Evolutionary conservation across 2,797 vertebrate genomes (phyloP).

Genomic region (Craterocephalus amniculus): DNA sequence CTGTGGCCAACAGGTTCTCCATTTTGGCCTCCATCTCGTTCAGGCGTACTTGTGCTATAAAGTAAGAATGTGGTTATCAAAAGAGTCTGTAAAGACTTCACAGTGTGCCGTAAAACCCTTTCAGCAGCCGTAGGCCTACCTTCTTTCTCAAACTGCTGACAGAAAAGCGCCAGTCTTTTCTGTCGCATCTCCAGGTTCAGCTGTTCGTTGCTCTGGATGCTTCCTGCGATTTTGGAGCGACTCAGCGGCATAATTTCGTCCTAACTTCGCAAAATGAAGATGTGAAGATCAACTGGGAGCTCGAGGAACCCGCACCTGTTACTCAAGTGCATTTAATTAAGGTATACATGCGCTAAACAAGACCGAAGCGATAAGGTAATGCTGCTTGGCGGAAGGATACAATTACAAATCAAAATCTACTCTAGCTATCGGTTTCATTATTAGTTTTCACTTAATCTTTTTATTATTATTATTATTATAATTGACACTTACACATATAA

Average conservation of each 20-base stretch:
- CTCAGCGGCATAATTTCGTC: slow-evolving; percentile 17
- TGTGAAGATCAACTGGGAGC: neutral
- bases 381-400: slow-evolving; percentile 25
- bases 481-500: neutral
- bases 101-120: neutral
- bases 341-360: neutral
- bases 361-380: neutral
- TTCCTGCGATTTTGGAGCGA: slow-evolving; percentile 28
- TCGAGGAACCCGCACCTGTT: slow-evolving; percentile 16
- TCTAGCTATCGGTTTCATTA: neutral
- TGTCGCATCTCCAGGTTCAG: slow-evolving; percentile 32
- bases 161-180: slow-evolving; percentile 64
- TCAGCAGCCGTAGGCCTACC: slow-evolving; percentile 42
- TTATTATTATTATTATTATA: too few species aligned
- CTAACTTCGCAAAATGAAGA: neutral
- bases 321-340: neutral
- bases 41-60: slow-evolving; percentile 79
- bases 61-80: too few species aligned
- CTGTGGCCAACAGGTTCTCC: slow-evolving; percentile 75
- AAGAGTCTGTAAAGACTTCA: neutral
- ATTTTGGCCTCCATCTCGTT: slow-evolving; percentile 79
- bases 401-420: neutral
- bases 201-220: neutral
- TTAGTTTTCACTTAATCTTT: neutral
- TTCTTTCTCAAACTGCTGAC: slow-evolving; percentile 83